Base-by-base conservation (phyloP, 2,113 vertebrate genomes). In the Anguilla japonica region DNA sequence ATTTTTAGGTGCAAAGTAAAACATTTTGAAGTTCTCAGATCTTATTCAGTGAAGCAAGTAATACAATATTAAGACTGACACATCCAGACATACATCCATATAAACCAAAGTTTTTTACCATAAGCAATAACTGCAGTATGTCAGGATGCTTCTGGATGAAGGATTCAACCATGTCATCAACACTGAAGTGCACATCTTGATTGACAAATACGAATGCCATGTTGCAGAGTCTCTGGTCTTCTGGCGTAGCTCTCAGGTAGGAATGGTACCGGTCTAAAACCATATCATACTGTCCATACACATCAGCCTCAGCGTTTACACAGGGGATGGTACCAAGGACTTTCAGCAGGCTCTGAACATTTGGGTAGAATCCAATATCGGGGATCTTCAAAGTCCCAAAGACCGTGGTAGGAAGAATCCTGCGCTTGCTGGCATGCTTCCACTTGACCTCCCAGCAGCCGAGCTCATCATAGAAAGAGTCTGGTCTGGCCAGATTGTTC, bases 361-460 rank as follows among this genome's bases (percentile, higher is more conserved):
- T 96, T 0, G 95, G 95, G 86, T 96, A 96, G 90, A 96, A 96
- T 0, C 92, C 95, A 0, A 96, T 96, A 84, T 96, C 95, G 0
- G 94, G 95, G 79, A 96, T 96, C 89, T 96, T 96, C 67, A 96
- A 93, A 0, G 95, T 96, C 0, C 95, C 95, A 22, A 96, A 96
- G 16, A 96, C 95, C 0, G 94, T 96, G 43, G 95, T 96, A 0
- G 95, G 95, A 1, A 96, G 90, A 88, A 96, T 96, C 67, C 95
- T 90, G n/a, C 94, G 93, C 87, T 96, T 96, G 91, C 95, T 96
- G 0, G 95, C 95, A 2, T 96, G 95, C 43, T 93, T 93, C 95
- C 95, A 96, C 88, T 96, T 96, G 83, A 96, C 94, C 82, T 96
- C 95, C 95, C 95, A 96, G 84, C 93, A 96, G 0, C 95, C 95